Percentiles rank a stretch among this genome's conserved stretches.
Conservation (phyloP, 2,113 vertebrate genomes). For the Telmatochromis sp. region DNA sequence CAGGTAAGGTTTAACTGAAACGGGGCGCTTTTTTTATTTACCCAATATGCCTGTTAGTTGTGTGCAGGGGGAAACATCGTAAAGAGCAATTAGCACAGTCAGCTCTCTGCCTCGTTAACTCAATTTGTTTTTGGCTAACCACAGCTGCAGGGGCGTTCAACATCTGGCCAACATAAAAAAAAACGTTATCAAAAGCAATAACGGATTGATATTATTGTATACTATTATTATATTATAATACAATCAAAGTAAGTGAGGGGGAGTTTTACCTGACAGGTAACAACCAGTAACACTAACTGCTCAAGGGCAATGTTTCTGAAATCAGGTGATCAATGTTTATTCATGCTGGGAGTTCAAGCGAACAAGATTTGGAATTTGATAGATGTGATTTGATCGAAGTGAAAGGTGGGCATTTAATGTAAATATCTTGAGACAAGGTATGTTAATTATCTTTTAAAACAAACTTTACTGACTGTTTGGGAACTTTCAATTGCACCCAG, state of each 20-base stretch:
- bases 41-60: background rate
- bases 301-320: background rate
- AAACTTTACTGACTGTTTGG: background rate
- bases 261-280: background rate
- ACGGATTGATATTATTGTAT: background rate
- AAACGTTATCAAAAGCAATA: background rate
- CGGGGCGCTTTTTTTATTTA: background rate
- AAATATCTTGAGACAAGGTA: background rate
- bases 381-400: background rate
- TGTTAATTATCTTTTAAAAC: background rate
- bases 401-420: background rate
- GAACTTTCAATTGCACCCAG: background rate
- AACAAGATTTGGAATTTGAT: background rate
- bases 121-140: constrained; percentile 33
- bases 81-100: constrained; percentile 34
- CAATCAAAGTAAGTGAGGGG: background rate
- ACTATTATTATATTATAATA: background rate
- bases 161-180: constrained; percentile 32
- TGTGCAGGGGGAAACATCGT: background rate
- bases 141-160: constrained; percentile 19
- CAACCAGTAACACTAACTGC: background rate
- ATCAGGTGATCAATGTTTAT: background rate
- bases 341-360: background rate
- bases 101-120: constrained; percentile 9
- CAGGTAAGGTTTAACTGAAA: constrained; percentile 35